Base-by-base conservation (phyloP, 2,888 invertebrate species). In the Dryocosmus kuriphilus region DNA sequence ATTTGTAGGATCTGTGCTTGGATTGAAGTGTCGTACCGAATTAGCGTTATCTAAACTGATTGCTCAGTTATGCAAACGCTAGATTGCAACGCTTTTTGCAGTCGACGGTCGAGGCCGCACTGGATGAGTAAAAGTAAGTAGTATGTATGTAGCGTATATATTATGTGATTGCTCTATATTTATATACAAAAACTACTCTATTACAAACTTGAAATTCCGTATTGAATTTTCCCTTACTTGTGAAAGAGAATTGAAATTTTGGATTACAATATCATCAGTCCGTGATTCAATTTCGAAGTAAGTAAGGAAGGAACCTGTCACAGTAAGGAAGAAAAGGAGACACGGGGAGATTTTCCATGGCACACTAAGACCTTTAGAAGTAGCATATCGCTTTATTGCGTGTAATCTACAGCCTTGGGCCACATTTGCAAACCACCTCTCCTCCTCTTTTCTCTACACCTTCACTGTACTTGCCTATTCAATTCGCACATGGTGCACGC, bases 371-470 rank as follows among this genome's bases (percentile, higher is more conserved):
- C 61, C 74, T 67, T 67, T 30, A 60, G 35, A 67, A 75, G 78
- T 78, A 76, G 63, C 77, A 79, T 85, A 87, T 88, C 85, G 83
- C 81, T 76, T 88, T 87, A 87, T 87, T 80, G 74, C 77, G 81
- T 84, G 82, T 88, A 87, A 89, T 89, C 87, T 84, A 77, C 81
- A 89, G 86, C 87, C 88, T 86, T 85, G 84, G 85, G 86, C 85
- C 84, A 88, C 85, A 88, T 89, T 87, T 83, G 82, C 86, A 85
- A 85, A 83, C 83, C 81, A 84, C 83, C 78, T 65, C 76, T 63
- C 63, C 38, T 62, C 60, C 65, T 22, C 65, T 27, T 38, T 74
- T 61, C 38, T 27, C 41, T 63, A 38, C 30, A 35, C 46, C 61
- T 46, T 57, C 55, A 22, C 46, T 74, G 35, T 74, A 35, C 55